Evolutionary conservation across 2,113 vertebrate species (phyloP).

Genomic region (Alouatta palliata): DNA sequence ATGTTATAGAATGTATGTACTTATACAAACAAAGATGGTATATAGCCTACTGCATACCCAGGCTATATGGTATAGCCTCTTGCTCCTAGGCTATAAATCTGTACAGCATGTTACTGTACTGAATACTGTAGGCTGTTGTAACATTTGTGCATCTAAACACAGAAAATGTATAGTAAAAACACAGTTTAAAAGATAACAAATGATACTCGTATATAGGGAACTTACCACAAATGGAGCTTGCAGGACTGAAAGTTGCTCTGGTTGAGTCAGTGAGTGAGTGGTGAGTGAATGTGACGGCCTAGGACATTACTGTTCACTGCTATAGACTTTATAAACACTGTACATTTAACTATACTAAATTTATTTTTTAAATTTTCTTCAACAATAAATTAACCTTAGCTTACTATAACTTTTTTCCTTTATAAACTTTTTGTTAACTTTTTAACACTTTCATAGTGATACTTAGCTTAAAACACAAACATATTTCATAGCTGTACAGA

Average conservation of each 20-base stretch:
- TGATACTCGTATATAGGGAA: not conserved
- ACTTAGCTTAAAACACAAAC: not conserved
- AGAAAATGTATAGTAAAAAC: not conserved
- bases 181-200: not conserved
- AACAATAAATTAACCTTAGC: not conserved
- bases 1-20: not conserved
- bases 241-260: not conserved
- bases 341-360: not conserved
- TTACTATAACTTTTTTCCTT: not conserved
- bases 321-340: not conserved
- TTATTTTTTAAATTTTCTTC: not conserved
- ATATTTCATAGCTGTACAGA: not conserved
- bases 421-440: not conserved
- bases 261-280: not conserved
- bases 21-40: not conserved
- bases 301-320: not conserved
- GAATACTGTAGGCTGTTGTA: not conserved
- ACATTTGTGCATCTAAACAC: not conserved
- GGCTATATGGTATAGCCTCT: not conserved
- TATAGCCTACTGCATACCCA: not conserved
- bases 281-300: not conserved
- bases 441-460: not conserved
- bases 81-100: not conserved
- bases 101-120: not conserved
- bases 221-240: not conserved